phyloP scores from a whole-genome alignment of 2,888 invertebrate species.

The Gymnosoma rotundatum region DNA sequence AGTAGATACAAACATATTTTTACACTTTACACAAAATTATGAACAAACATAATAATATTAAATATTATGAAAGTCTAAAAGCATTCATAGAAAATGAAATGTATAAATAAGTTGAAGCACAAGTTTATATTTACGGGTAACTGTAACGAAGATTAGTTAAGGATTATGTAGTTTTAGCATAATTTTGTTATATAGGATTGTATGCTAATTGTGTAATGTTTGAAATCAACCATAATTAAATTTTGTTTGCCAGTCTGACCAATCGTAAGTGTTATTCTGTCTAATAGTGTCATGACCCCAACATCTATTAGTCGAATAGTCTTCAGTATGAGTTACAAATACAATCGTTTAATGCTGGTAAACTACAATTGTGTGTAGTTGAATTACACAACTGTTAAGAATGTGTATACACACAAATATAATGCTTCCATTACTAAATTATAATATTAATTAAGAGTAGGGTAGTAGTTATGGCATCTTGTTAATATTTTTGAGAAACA shows the following conservation, averaged over 20 bases:
- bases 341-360: slow-evolving; percentile 51
- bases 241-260: slow-evolving; percentile 14
- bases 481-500: slow-evolving; percentile 43
- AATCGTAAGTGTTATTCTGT: not conserved
- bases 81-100: not conserved
- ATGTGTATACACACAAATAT: not conserved
- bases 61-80: slow-evolving; percentile 3
- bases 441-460: slow-evolving; percentile 38
- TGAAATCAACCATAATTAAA: slow-evolving; percentile 59
- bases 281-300: not conserved
- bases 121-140: not conserved
- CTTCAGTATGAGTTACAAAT: not conserved
- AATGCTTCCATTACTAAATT: slow-evolving; percentile 38
- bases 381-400: not conserved
- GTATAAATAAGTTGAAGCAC: not conserved
- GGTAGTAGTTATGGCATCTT: not conserved
- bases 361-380: not conserved
- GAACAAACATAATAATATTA: slow-evolving; percentile 5
- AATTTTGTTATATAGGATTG: slow-evolving; percentile 66
- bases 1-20: not conserved
- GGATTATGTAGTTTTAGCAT: slow-evolving; percentile 59
- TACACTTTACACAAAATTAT: not conserved
- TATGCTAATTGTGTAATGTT: slow-evolving; percentile 62
- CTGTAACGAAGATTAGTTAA: slow-evolving; percentile 54
- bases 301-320: not conserved